A percentile compares a stretch with the other conserved stretches of the same genome.
phyloP scores from a whole-genome alignment of 2,113 vertebrate species.

The Notothenia rossii region DNA sequence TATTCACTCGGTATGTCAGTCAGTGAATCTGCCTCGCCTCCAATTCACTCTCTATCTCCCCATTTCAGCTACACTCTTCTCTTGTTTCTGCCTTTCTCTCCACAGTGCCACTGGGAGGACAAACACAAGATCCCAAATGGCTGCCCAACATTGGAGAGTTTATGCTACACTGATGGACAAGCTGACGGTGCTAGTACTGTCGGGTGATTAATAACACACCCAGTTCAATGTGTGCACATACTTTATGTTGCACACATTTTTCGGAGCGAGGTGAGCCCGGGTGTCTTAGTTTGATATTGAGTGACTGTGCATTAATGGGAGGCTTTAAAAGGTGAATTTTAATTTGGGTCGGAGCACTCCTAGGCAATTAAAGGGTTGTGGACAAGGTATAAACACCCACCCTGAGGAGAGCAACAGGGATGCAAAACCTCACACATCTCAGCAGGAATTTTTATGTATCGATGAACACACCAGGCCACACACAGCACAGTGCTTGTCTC shows the following conservation, averaged over 20 bases:
- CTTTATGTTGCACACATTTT: conserved; percentile 14
- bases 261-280: neutral
- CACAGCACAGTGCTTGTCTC: conserved; percentile 23
- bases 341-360: conserved; percentile 55
- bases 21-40: conserved; percentile 24
- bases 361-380: conserved; percentile 53
- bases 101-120: conserved; percentile 14
- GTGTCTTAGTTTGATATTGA: conserved; percentile 29
- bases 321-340: conserved; percentile 61
- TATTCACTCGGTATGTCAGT: conserved; percentile 43
- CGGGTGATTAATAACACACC: conserved; percentile 50
- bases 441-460: conserved; percentile 46
- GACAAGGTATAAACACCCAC: neutral
- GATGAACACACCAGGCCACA: conserved; percentile 45
- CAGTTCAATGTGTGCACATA: conserved; percentile 19
- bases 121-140: conserved; percentile 19
- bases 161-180: conserved; percentile 21
- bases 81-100: conserved; percentile 19
- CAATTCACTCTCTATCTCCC: neutral
- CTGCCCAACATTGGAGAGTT: conserved; percentile 7
- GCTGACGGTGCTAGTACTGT: neutral
- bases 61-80: neutral
- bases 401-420: conserved; percentile 48
- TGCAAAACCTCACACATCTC: conserved; percentile 59
- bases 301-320: conserved; percentile 43